phyloP scores from a whole-genome alignment of 2,113 vertebrate species.

The Ceyx cyanopectus region DNA sequence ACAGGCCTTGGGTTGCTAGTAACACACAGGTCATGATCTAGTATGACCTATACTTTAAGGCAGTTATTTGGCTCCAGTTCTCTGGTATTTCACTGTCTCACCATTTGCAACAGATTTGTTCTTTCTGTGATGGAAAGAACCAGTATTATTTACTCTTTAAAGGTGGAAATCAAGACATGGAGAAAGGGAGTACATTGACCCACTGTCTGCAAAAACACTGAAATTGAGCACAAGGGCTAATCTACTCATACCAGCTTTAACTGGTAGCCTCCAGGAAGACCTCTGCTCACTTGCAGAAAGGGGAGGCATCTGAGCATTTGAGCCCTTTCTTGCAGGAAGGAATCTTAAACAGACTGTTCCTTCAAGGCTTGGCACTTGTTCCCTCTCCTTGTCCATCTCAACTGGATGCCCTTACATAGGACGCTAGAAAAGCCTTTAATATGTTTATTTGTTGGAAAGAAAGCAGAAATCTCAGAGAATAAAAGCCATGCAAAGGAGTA shows the following conservation, averaged over 20 bases:
- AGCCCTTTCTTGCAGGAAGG: background rate
- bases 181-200: background rate
- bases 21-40: background rate
- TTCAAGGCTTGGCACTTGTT: background rate
- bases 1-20: background rate
- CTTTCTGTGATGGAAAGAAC: background rate
- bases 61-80: background rate
- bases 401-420: background rate
- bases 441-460: background rate
- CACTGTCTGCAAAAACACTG: background rate
- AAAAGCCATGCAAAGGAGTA: background rate
- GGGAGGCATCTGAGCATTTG: background rate
- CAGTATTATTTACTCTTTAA: background rate
- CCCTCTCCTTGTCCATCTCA: background rate
- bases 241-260: background rate
- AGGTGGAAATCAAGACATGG: background rate
- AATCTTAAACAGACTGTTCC: background rate
- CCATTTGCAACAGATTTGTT: background rate
- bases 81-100: background rate
- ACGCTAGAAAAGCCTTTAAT: background rate
- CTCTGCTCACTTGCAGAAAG: background rate
- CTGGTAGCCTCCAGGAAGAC: background rate
- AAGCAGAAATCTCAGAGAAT: background rate
- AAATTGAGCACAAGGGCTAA: background rate
- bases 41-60: background rate